These are phyloP conservation scores for Anas capensis DNA, from an alignment of 2,797 vertebrate genomes.

Conservation along the genomic window DNA sequence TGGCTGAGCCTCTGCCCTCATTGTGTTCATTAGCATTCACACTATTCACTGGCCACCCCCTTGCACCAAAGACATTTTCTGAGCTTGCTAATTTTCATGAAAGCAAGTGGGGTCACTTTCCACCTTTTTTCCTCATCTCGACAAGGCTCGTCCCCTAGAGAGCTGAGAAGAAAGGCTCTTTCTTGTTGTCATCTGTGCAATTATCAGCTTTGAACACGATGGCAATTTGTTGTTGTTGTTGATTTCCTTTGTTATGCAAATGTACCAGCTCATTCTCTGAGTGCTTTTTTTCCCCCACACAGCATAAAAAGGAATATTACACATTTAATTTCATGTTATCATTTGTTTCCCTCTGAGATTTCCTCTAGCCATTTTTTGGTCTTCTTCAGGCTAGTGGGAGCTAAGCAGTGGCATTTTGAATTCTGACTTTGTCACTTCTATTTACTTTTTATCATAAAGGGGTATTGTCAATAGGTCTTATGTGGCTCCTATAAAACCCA, in stretches of 20 bases:
- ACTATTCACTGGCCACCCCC: slow-evolving; percentile 17
- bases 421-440: slow-evolving; percentile 73
- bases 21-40: slow-evolving; percentile 52
- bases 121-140: slow-evolving; percentile 47
- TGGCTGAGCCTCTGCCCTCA: background rate
- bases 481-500: slow-evolving; percentile 73
- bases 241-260: slow-evolving; percentile 85
- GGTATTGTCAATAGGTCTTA: slow-evolving; percentile 74
- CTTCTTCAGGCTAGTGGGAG: slow-evolving; percentile 28
- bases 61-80: slow-evolving; percentile 50
- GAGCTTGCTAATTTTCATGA: slow-evolving; percentile 66
- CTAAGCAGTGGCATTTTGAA: slow-evolving; percentile 52
- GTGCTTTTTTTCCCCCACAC: slow-evolving; percentile 25
- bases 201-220: slow-evolving; percentile 79
- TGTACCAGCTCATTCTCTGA: slow-evolving; percentile 60
- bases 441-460: slow-evolving; percentile 77
- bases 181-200: slow-evolving; percentile 78
- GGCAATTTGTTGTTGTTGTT: slow-evolving; percentile 85
- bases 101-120: slow-evolving; percentile 70
- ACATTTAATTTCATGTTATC: slow-evolving; percentile 76
- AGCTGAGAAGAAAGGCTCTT: slow-evolving; percentile 62
- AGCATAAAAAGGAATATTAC: slow-evolving; percentile 71
- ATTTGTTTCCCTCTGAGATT: slow-evolving; percentile 56
- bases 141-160: slow-evolving; percentile 36
- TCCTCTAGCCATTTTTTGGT: slow-evolving; percentile 52